Evolutionary conservation across 2,888 invertebrate genomes (phyloP), one percentile per base, ranked within the genome.

Genomic region (Subacronicta megacephala): DNA sequence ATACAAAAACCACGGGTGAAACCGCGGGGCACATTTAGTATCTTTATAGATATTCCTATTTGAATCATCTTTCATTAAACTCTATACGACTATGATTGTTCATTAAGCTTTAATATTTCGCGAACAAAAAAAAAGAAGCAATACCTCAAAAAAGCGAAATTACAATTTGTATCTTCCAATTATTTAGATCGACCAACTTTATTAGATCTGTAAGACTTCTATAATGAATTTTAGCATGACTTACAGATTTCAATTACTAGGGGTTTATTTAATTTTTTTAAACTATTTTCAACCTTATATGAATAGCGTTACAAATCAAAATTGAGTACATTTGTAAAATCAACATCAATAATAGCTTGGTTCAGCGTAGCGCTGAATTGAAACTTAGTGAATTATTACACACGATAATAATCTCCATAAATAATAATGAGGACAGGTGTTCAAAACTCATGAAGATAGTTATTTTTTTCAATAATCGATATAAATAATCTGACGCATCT

Each of bases 391-490:
- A 92, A 91, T 90, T 92, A 92, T 92, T 89, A 89, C 89, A 84
- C 90, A 90, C 90, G 92, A 92, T 92, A 88, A 92, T 89, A 92
- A 92, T 93, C 89, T 89, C 66, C 83, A 92, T 93, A 93, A 93
- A 92, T 91, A 89, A 88, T 74, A 52, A 63, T 35, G 57, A 65
- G 57, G 80, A 79, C 82, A 82, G 83, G 79, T 82, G 78, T 78
- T 78, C 72, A 58, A 64, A 72, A 72, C 59, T 71, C 53, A 66
- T 62, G 60, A 67, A 65, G 67, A 76, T 78, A 70, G 75, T 72
- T n/a, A 79, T 72, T 79, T 77, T 77, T 68, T 60, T 31, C 31
- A 31, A 31, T 31, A 69, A 65, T 71, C 59, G 61, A 63, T 64
- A 61, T 58, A 62, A 61, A 57, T 67, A 46, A 53, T 57, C 41